phyloP scores from a whole-genome alignment of 2,113 vertebrate species.

The Takifugu flavidus region DNA sequence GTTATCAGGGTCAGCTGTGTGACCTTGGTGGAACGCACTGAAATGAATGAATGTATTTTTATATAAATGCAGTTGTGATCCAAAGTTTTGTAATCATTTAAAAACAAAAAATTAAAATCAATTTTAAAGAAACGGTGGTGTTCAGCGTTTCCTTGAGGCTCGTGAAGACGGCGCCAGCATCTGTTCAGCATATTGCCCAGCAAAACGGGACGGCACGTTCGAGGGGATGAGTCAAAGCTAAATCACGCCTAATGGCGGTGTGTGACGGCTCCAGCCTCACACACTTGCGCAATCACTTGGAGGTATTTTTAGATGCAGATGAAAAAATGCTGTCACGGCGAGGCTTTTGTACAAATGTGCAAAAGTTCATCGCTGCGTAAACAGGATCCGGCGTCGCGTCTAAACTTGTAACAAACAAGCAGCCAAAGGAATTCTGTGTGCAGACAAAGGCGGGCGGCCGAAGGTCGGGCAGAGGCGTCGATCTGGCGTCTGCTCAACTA shows the following conservation, averaged over 20 bases:
- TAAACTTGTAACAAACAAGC: constrained; percentile 27
- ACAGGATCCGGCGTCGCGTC: not conserved
- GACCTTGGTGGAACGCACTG: constrained; percentile 48
- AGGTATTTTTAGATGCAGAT: not conserved
- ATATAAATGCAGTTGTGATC: constrained; percentile 58
- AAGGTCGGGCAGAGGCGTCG: constrained; percentile 12
- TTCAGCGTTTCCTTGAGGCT: constrained; percentile 15
- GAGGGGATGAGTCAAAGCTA: constrained; percentile 29
- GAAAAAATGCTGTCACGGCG: not conserved
- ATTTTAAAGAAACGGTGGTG: constrained; percentile 8
- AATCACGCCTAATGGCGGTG: constrained; percentile 14
- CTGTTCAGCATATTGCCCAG: constrained; percentile 6
- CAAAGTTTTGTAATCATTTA: constrained; percentile 66
- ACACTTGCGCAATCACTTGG: not conserved
- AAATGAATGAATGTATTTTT: constrained; percentile 68
- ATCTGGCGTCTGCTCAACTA: not conserved
- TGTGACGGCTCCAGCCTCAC: too few species aligned
- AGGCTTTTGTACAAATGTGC: constrained; percentile 15
- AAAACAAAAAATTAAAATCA: constrained; percentile 60
- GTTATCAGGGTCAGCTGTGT: constrained; percentile 63
- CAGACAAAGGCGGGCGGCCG: not conserved
- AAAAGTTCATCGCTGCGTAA: constrained; percentile 16
- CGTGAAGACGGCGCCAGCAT: not conserved
- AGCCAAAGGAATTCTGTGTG: constrained; percentile 6
- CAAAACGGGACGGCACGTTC: constrained; percentile 36